phyloP scores from a whole-genome alignment of 2,888 invertebrate species.

The Leptopilina myrica region DNA sequence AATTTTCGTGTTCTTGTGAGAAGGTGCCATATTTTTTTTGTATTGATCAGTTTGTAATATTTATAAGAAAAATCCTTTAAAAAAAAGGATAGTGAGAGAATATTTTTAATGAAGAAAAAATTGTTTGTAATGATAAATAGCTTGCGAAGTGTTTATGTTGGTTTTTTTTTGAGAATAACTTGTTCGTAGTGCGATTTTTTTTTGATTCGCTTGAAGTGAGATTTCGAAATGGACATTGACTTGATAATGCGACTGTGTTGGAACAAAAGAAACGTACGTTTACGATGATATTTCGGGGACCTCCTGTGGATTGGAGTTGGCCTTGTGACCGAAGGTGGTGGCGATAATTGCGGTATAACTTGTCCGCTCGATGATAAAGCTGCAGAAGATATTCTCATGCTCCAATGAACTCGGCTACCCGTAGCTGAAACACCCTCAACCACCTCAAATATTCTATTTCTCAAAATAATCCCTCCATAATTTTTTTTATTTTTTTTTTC shows the following conservation, averaged over 20 bases:
- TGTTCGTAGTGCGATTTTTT: slow-evolving; percentile 27
- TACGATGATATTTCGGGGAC: slow-evolving; percentile 69
- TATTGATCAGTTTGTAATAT: no score
- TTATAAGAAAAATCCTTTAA: no score
- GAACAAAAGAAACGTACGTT: slow-evolving; percentile 68
- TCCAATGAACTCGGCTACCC: slow-evolving; percentile 71
- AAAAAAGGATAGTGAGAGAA: no score
- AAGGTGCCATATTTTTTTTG: no score
- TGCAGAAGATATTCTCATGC: slow-evolving; percentile 68
- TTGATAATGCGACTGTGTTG: slow-evolving; percentile 45
- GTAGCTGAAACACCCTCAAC: slow-evolving; percentile 73
- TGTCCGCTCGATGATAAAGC: slow-evolving; percentile 65
- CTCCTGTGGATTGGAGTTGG: slow-evolving; percentile 71
- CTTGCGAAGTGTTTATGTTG: slow-evolving; percentile 27
- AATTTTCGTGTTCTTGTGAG: no score
- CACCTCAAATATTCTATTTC: slow-evolving; percentile 55
- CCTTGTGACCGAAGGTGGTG: slow-evolving; percentile 68
- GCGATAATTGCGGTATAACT: slow-evolving; percentile 69
- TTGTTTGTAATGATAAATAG: not conserved
- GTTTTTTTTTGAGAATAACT: slow-evolving; percentile 19
- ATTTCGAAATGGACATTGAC: slow-evolving; percentile 40
- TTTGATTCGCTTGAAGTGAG: not conserved
- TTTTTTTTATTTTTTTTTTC: not conserved
- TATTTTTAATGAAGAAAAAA: no score
- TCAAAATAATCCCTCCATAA: slow-evolving; percentile 17